Evolutionary conservation across 64 coral and sea anemone species (phyloP).

Genomic region (Anthopleura sola): DNA sequence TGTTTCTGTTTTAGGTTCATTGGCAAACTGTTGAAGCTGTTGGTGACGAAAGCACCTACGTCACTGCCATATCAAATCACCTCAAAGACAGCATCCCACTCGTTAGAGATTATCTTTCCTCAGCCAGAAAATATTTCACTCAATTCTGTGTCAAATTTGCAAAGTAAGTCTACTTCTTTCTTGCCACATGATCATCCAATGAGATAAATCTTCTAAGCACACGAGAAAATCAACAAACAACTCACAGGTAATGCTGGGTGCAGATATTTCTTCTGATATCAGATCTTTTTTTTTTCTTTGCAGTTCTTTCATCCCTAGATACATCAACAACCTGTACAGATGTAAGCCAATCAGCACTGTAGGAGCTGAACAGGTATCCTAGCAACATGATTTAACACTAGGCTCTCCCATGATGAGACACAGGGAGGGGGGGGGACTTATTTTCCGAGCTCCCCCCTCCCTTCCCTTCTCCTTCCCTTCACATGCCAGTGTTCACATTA

Average conservation of each 20-base stretch:
- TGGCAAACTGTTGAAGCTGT: conserved; percentile 99
- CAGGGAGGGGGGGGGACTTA: too few relatives aligned
- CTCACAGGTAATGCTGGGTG: too few relatives aligned
- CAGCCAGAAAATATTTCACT: conserved; percentile 96
- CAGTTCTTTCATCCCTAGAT: conserved; percentile 95
- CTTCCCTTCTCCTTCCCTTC: too few relatives aligned
- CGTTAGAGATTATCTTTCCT: conserved; percentile 88
- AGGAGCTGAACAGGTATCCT: conserved; percentile 87
- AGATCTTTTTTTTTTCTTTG: background rate
- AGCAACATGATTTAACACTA: background rate
- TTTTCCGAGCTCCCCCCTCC: too few relatives aligned
- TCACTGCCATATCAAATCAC: conserved; percentile 94
- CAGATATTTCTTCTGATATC: too few relatives aligned
- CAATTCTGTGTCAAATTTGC: conserved; percentile 94
- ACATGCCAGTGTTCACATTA: background rate
- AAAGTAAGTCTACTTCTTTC: conserved; percentile 58
- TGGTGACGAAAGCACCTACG: conserved; percentile 93
- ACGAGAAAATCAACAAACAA: too few relatives aligned
- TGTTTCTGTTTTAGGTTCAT: conserved; percentile 65
- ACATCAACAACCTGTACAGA: conserved; percentile 97
- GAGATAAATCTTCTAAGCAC: background rate
- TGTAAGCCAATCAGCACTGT: conserved; percentile 98
- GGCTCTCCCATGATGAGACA: too few relatives aligned
- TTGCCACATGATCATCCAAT: background rate
- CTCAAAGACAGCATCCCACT: conserved; percentile 83